Evolutionary conservation across 2,888 invertebrate species (phyloP).

Genomic region (Drosophila kambysellisi): DNA sequence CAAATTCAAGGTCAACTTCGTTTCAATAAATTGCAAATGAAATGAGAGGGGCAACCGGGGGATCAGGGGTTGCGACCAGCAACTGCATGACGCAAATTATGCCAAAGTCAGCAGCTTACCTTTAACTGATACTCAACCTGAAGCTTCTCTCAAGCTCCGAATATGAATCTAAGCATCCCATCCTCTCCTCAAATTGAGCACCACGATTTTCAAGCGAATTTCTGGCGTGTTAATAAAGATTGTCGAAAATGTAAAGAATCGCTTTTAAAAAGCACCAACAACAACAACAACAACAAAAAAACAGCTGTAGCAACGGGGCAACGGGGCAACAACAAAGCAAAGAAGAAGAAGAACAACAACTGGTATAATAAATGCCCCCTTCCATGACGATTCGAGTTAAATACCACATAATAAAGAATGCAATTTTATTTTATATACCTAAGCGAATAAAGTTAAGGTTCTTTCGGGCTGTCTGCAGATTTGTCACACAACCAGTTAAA

Average conservation of each 20-base stretch:
- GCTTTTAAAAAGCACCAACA: conserved; percentile 44
- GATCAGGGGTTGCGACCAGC: conserved; percentile 33
- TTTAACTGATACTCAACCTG: conserved; percentile 54
- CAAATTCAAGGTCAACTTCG: conserved; percentile 81
- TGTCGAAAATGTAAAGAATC: conserved; percentile 65
- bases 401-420: conserved; percentile 53
- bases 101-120: conserved; percentile 60
- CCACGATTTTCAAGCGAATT: conserved; percentile 56
- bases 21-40: conserved; percentile 78
- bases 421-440: conserved; percentile 58
- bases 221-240: conserved; percentile 62
- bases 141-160: conserved; percentile 19
- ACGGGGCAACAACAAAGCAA: background rate
- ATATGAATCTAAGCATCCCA: conserved; percentile 2
- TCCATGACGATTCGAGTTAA: conserved; percentile 23
- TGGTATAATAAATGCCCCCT: conserved; percentile 59
- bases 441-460: conserved; percentile 6
- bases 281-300: conserved; percentile 11
- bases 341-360: conserved; percentile 43
- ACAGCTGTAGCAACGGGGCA: conserved; percentile 6
- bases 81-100: conserved; percentile 72
- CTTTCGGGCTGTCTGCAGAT: conserved; percentile 4
- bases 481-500: conserved; percentile 1
- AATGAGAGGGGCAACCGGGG: conserved; percentile 43
- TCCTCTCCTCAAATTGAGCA: conserved; percentile 12